Percentiles rank a stretch among this genome's conserved stretches.
phyloP scores from a whole-genome alignment of 2,888 invertebrate genomes.

The Mamestra brassicae region DNA sequence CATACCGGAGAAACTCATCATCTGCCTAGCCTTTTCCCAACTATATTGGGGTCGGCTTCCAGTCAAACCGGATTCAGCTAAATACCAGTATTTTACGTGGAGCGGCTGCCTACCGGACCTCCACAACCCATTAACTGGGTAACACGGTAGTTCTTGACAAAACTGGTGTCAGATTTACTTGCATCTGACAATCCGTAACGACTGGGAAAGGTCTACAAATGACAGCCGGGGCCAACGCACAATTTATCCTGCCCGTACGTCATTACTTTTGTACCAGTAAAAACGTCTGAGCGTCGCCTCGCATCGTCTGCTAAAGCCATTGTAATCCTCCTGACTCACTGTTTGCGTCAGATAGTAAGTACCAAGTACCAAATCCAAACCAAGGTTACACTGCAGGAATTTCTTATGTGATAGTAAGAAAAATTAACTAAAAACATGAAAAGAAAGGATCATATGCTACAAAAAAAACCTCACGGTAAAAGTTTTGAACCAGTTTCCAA shows the following conservation, averaged over 20 bases:
- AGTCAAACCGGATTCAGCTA: no score
- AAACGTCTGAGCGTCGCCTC: neutral
- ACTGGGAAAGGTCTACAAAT: no score
- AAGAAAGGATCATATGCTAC: neutral
- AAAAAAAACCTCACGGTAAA: neutral
- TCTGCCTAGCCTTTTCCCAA: no score
- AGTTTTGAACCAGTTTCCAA: conserved; percentile 34
- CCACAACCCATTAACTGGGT: no score
- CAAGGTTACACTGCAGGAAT: neutral
- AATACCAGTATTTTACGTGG: no score
- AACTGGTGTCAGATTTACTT: no score
- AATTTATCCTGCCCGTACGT: neutral
- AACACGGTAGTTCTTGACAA: no score
- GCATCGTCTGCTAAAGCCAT: neutral
- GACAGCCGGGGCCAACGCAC: no score
- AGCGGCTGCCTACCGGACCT: no score
- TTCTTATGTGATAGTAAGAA: neutral
- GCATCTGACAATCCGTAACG: no score
- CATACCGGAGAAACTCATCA: no score
- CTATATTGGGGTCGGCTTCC: no score
- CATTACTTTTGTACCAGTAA: neutral
- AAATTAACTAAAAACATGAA: neutral
- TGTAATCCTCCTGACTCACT: conserved; percentile 31
- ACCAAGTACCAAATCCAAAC: neutral
- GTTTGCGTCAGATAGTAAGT: neutral